Conservation (phyloP, 2,797 vertebrate species). For the Pangasius larnaudii region DNA sequence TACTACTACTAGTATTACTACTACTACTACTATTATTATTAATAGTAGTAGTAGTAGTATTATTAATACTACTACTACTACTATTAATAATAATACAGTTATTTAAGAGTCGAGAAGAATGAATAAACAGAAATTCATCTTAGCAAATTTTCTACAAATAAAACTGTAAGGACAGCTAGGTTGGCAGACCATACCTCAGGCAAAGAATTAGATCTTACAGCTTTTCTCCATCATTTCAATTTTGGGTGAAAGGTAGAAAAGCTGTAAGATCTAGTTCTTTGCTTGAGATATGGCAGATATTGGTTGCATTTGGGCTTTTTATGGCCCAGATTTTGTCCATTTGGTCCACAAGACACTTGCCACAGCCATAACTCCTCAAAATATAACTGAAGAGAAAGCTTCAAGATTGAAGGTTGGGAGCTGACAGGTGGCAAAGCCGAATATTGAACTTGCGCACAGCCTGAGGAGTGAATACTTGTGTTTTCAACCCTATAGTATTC, state of each 20-base stretch:
- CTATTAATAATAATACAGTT: background rate
- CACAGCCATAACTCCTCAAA: background rate
- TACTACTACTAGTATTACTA: too few species aligned
- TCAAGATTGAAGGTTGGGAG: background rate
- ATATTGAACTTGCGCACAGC: background rate
- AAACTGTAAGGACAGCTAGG: background rate
- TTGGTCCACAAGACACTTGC: background rate
- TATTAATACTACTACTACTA: too few species aligned
- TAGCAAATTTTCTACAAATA: background rate
- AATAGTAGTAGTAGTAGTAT: background rate
- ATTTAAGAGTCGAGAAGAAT: background rate
- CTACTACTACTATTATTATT: too few species aligned
- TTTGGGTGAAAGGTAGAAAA: too few species aligned
- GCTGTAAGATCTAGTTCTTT: too few species aligned
- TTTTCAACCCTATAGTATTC: too few species aligned
- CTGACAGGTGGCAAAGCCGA: background rate
- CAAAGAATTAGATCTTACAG: too few species aligned
- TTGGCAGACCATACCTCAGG: too few species aligned
- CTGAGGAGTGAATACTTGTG: background rate
- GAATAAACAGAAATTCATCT: background rate
- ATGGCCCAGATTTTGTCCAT: background rate
- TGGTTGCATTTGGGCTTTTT: too few species aligned
- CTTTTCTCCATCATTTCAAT: background rate
- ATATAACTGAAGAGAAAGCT: background rate
- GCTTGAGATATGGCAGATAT: too few species aligned